Conservation (phyloP, 1,140 invertebrate genomes). For the Drosophila lini region DNA sequence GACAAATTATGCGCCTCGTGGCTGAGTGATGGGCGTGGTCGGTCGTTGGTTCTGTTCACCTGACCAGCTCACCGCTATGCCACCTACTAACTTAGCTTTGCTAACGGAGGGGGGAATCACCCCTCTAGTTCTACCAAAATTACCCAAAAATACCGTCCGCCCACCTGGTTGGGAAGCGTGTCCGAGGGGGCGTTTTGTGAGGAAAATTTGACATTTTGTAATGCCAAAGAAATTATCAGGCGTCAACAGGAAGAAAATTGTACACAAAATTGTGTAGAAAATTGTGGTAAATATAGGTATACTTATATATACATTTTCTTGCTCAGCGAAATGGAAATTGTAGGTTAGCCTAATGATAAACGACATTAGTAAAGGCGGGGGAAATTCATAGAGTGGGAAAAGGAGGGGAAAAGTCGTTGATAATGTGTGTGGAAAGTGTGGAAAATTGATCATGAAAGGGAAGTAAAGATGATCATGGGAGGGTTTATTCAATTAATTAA, state of each 20-base stretch:
- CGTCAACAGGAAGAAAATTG: slow-evolving; percentile 76
- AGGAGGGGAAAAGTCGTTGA: background rate
- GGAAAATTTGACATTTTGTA: slow-evolving; percentile 80
- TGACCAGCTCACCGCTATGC: slow-evolving; percentile 60
- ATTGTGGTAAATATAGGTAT: slow-evolving; percentile 41
- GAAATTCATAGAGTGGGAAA: background rate
- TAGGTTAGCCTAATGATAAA: slow-evolving; percentile 74
- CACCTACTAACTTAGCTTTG: slow-evolving; percentile 63
- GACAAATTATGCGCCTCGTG: slow-evolving; percentile 74
- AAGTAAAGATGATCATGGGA: slow-evolving; percentile 52
- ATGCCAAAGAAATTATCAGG: slow-evolving; percentile 75
- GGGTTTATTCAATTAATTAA: background rate
- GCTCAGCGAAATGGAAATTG: slow-evolving; percentile 31
- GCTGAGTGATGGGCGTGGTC: slow-evolving; percentile 60
- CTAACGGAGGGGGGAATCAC: slow-evolving; percentile 26
- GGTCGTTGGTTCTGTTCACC: slow-evolving; percentile 38
- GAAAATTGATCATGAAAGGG: slow-evolving; percentile 11
- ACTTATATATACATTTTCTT: slow-evolving; percentile 42
- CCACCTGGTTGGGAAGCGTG: slow-evolving; percentile 58
- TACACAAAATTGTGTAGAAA: slow-evolving; percentile 39
- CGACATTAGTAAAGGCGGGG: slow-evolving; percentile 64
- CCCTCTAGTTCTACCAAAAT: slow-evolving; percentile 15
- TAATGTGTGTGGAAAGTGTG: slow-evolving; percentile 17
- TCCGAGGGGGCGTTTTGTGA: slow-evolving; percentile 53
- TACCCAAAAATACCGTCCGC: slow-evolving; percentile 23